Evolutionary conservation across 2,888 invertebrate species (phyloP), one percentile per base, ranked within the genome.

Genomic region (Entomobrya multifasciata): DNA sequence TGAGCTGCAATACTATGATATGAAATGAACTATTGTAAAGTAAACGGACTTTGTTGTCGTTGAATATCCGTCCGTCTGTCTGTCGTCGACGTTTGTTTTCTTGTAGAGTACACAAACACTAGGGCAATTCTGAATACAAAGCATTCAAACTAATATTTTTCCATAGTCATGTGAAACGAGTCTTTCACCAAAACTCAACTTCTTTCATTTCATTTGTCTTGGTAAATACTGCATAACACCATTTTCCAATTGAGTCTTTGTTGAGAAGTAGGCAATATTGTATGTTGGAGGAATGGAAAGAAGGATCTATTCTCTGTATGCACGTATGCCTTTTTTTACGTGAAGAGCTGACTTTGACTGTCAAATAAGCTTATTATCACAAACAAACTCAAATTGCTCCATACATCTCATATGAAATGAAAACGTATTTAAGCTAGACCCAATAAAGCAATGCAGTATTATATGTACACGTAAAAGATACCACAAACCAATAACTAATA

Each of bases 51-150:
- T 60, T 22, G 27, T 44, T 41, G 44, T 67, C 67, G 44, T 67
- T 11, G 67, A 17, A 20, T 36, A 62, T 30, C 62, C 36, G 62
- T 67, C 44, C 44, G 67, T 67, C 67, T 15, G 49, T 49, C 49
- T 15, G 41, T 67, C 67, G 67, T 67, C 22, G 8, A 36, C 36
- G 13, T 67, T 62, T 20, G 44, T 67, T 17, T 1, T 44, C 10
- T 67, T 41, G 2, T 11, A 36, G 36, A 11, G 5, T 65, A 44
- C n/a, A n/a, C n/a, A 65, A 5, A 13, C 36, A n/a, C 17, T 36
- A 36, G 2, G 17, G 65, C n/a, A 8, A 67, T 20, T 20, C 67
- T 20, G 1, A 67, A 41, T 67, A 44, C 13, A 49, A n/a, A n/a
- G n/a, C 49, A 13, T 15, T 49, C 13, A 49, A 10, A 15, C 2